Evolutionary conservation across 1,140 invertebrate genomes (phyloP), one percentile per base, ranked within the genome.

Genomic region (Ceratosolen solmsi): DNA sequence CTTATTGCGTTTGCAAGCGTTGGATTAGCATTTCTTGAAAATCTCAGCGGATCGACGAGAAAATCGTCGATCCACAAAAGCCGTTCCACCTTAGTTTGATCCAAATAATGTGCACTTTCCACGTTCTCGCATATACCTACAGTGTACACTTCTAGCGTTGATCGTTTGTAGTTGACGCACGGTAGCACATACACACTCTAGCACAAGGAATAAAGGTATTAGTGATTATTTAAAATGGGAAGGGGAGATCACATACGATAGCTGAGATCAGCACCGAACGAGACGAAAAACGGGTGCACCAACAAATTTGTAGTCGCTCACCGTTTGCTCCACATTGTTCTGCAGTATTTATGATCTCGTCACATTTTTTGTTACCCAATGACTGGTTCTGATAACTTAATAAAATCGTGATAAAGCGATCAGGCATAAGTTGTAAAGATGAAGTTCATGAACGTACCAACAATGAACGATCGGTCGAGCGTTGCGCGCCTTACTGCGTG

Each of bases 401-500:
- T 1, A 27, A 2, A 4, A 11, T 11, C 30, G 63, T 20, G 33
- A 68, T 15, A 68, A 63, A 38, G 63, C 20, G 22, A 68, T 11
- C 5, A 20, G 7, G 2, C 15, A 65, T 20, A 54, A 54, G 3
- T 36, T 11, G 30, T n/a, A 11, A 15, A 65, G 11, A 36, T 15
- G 1, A 30, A 13, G 15, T 22, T 65, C 5, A 15, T 17, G 46
- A 20, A 30, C 0, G 0, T 30, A 1, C 49, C 22, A 36, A 38
- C 4, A n/a, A 20, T 2, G 58, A 73, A 38, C 41, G 41, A 73
- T 22, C 78, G 72, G 83, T 22, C 38, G 58, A 82, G 73, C 82
- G 85, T 85, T 86, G 87, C 90, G 88, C 88, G 88, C 86, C 89
- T 89, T 87, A 90, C 90, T 91, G 90, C 88, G 89, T 90, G 90